phyloP scores from a whole-genome alignment of 2,113 vertebrate species.

The Agapornis roseicollis region DNA sequence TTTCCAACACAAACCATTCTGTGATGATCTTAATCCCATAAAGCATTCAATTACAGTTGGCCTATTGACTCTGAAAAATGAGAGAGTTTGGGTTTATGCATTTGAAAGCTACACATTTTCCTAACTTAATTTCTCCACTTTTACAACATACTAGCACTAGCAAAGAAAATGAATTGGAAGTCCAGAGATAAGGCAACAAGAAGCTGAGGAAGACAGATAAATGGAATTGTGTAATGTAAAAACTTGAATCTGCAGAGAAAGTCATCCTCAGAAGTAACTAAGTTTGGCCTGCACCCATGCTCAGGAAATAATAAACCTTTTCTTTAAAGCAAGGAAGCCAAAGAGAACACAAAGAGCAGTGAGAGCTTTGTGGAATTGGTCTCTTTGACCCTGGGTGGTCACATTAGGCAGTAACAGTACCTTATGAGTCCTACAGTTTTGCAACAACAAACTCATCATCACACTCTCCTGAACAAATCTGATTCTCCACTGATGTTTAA shows the following conservation, averaged over 20 bases:
- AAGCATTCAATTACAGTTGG: not conserved
- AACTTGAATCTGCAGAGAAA: not conserved
- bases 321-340: not conserved
- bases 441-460: not conserved
- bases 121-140: not conserved
- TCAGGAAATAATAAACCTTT: constrained; percentile 1
- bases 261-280: not conserved
- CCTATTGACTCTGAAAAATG: not conserved
- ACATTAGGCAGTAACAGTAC: fast-evolving
- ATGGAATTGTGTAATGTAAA: not conserved
- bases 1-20: not conserved
- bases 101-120: not conserved
- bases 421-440: fast-evolving
- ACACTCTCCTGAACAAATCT: not conserved
- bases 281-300: not conserved
- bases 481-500: not conserved
- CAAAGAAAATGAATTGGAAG: not conserved
- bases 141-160: not conserved
- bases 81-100: not conserved
- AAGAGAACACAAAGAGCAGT: not conserved
- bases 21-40: not conserved
- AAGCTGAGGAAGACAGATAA: not conserved
- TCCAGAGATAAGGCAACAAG: not conserved
- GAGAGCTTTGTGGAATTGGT: not conserved
- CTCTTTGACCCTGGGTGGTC: not conserved